phyloP scores from a whole-genome alignment of 1,140 invertebrate genomes.

The Drosophila kepulauana region DNA sequence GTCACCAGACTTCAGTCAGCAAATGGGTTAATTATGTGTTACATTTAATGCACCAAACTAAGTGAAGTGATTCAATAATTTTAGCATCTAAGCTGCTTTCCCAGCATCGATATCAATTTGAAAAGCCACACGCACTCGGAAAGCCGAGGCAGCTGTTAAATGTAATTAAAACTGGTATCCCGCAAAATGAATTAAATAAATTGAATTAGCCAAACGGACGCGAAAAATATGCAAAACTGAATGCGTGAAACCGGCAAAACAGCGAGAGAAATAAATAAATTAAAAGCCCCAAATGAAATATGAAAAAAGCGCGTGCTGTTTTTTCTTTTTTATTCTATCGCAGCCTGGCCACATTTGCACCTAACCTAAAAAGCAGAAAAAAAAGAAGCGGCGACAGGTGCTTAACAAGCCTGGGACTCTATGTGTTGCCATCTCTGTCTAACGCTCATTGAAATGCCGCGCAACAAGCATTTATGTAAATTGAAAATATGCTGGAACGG shows the following conservation, averaged over 20 bases:
- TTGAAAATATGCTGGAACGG: constrained; percentile 75
- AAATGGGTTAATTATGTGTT: background rate
- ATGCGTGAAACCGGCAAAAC: constrained; percentile 61
- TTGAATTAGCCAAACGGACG: constrained; percentile 57
- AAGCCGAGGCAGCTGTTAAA: constrained; percentile 43
- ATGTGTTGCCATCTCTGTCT: background rate
- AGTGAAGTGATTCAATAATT: too few species aligned
- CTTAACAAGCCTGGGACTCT: constrained; percentile 34
- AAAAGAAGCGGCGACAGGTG: constrained; percentile 56
- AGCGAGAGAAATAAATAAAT: constrained; percentile 41
- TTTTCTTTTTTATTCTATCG: constrained; percentile 48
- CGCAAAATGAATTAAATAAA: constrained; percentile 65
- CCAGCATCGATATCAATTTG: background rate
- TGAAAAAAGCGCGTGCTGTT: constrained; percentile 65
- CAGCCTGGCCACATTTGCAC: constrained; percentile 62
- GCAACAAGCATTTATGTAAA: constrained; percentile 83
- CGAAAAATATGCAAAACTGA: constrained; percentile 70
- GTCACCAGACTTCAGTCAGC: background rate
- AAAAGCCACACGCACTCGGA: constrained; percentile 3
- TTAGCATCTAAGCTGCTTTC: too few species aligned
- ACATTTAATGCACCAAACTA: too few species aligned
- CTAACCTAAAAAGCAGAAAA: constrained; percentile 36
- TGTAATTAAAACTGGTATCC: constrained; percentile 65
- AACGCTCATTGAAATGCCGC: constrained; percentile 67
- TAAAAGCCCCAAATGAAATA: constrained; percentile 65